Conservation (phyloP, 53 echinoderm and acorn worm genomes). For the Antedon mediterranea region DNA sequence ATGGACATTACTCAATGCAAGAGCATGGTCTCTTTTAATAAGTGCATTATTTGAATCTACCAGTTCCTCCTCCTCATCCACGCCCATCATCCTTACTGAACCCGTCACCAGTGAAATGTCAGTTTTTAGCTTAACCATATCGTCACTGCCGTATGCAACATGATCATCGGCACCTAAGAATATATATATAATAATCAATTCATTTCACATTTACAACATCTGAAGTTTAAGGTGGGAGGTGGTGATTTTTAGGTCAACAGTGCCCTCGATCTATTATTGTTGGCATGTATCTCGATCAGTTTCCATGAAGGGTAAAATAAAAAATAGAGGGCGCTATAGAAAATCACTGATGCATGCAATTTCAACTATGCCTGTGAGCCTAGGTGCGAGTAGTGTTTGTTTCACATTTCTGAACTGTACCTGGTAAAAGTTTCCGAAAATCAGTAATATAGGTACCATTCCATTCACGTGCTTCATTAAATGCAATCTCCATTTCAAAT, state of each 20-base stretch:
- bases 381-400: too few relatives aligned
- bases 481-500: conserved; percentile 93
- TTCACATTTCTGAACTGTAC: conserved; percentile 28
- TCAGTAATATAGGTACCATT: conserved; percentile 86
- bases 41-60: conserved; percentile 10
- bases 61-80: conserved; percentile 14
- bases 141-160: conserved; percentile 31
- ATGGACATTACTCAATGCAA: conserved; percentile 43
- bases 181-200: neutral
- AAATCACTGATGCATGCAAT: too few relatives aligned
- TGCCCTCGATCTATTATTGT: too few relatives aligned
- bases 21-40: conserved; percentile 42
- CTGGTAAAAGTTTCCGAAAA: conserved; percentile 70
- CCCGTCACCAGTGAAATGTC: conserved; percentile 82
- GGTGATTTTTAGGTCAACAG: too few relatives aligned
- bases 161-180: conserved; percentile 46
- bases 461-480: conserved; percentile 88
- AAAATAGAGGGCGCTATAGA: too few relatives aligned
- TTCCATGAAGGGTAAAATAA: too few relatives aligned
- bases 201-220: too few relatives aligned
- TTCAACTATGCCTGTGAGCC: too few relatives aligned
- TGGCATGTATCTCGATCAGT: too few relatives aligned
- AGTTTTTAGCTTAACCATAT: conserved; percentile 12
- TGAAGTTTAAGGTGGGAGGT: too few relatives aligned
- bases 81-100: conserved; percentile 31